These are phyloP conservation scores for Corynorhinus townsendii DNA, from an alignment of 2,113 vertebrate species.

Conservation along the genomic window DNA sequence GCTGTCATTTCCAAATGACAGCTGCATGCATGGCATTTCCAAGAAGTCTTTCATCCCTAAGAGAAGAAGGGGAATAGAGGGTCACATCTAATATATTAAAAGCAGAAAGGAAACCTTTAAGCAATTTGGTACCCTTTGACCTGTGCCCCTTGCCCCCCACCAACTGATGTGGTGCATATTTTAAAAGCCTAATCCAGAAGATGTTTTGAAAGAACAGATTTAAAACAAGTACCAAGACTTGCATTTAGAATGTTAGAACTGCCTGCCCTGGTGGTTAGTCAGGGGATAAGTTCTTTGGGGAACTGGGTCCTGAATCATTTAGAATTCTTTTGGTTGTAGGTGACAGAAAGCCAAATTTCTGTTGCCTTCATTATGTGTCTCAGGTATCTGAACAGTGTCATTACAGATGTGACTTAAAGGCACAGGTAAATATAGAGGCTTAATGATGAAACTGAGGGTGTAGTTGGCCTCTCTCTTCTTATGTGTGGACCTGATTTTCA, in stretches of 20 bases:
- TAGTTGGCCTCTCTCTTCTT: background rate
- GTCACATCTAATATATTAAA: conserved; percentile 53
- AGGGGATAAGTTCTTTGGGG: background rate
- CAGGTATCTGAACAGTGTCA: background rate
- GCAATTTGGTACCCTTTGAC: conserved; percentile 44
- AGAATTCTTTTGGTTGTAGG: conserved; percentile 12
- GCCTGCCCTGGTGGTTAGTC: background rate
- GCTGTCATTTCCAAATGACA: conserved; percentile 53
- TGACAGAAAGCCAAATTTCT: background rate
- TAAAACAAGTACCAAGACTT: background rate
- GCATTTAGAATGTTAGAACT: background rate
- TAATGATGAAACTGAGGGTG: rapidly evolving
- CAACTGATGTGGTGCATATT: background rate
- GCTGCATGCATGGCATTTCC: conserved; percentile 30
- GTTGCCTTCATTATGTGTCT: background rate
- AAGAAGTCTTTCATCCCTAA: conserved; percentile 43
- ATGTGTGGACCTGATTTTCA: background rate
- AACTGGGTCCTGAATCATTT: background rate
- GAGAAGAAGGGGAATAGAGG: conserved; percentile 6
- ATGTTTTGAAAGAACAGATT: conserved; percentile 37
- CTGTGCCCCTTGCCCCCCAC: background rate
- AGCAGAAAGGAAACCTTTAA: conserved; percentile 53
- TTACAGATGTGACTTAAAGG: background rate
- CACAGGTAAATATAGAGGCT: background rate
- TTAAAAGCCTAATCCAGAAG: conserved; percentile 15